These are phyloP conservation scores for Halichoerus grypus DNA, from an alignment of 2,113 vertebrate species.

Conservation along the genomic window DNA sequence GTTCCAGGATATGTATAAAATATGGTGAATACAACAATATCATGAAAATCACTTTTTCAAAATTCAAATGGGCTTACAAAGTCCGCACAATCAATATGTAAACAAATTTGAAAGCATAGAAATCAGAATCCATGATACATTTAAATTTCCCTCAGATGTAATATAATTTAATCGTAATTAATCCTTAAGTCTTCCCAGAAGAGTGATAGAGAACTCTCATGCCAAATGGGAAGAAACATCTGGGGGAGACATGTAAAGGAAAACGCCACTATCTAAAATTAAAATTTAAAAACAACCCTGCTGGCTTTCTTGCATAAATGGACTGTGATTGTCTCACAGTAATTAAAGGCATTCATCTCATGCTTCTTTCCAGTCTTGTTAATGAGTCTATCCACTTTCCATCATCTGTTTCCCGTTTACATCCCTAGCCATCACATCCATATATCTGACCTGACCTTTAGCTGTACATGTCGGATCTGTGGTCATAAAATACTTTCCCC, in stretches of 20 bases:
- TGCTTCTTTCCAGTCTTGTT: background rate
- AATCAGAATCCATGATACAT: background rate
- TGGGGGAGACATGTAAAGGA: background rate
- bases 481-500: constrained; percentile 58
- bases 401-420: constrained; percentile 35
- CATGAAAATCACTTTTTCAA: constrained; percentile 38
- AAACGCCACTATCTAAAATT: constrained; percentile 16
- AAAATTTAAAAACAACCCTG: background rate
- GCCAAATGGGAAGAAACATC: background rate
- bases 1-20: background rate
- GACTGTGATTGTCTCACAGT: background rate
- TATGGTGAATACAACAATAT: background rate
- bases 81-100: background rate
- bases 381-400: background rate
- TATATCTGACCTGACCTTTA: constrained; percentile 42
- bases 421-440: background rate
- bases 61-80: background rate
- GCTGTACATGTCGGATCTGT: background rate
- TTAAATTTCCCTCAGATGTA: background rate
- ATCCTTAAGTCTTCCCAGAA: constrained; percentile 20
- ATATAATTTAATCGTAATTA: background rate
- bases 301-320: background rate
- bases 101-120: constrained; percentile 45
- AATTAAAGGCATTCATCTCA: background rate
- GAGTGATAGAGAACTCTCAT: background rate